Evolutionary conservation across 2,888 invertebrate genomes (phyloP), one percentile per base, ranked within the genome.

Genomic region (Strigamia maritima): DNA sequence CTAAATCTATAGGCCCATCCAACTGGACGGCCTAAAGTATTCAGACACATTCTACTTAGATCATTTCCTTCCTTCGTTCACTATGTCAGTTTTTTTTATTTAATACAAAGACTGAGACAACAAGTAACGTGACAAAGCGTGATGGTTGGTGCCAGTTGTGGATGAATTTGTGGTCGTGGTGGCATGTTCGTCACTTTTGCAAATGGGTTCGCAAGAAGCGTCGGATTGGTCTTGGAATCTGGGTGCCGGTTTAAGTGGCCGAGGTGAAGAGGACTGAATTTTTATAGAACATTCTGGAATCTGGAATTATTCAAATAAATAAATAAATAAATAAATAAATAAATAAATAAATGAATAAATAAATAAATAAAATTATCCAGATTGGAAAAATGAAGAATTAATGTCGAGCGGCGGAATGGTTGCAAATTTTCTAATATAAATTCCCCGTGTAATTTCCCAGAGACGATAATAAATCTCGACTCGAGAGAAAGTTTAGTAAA

Each of bases 201-300:
- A 75, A 10, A 24, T 35, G 76, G 76, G 38, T 19, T 75, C 38
- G 35, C 31, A 75, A 40, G 38, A 75, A 24, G 38, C 76, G 31
- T 75, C 76, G 38, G 40, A 40, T 22, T 38, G 40, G 22, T 75
- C 76, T 40, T 75, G 76, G 35, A 40, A 75, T 40, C 76, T 38
- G 44, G 77, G 28, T 10, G 77, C 60, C 19, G 49, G 78, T 79
- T 49, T 90, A 90, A 86, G 94, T 94, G 85, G 94, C 94, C 86
- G 94, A 94, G 84, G 94, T 94, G 87, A 94, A 94, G 82, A 94
- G 89, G 82, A 94, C 94, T 44, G 94, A 94, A 87, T 94, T 94
- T 88, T 94, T 94, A 89, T 94, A 94, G 87, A 65, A 65, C 65
- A 78, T 54, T 78, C 78, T 54, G 60, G 78, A 60, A 65, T 54